Evolutionary conservation across 37 sponge, comb jelly and placozoan genomes (phyloP), one percentile per base, ranked within the genome.

Genomic region (Ephydatia muelleri): DNA sequence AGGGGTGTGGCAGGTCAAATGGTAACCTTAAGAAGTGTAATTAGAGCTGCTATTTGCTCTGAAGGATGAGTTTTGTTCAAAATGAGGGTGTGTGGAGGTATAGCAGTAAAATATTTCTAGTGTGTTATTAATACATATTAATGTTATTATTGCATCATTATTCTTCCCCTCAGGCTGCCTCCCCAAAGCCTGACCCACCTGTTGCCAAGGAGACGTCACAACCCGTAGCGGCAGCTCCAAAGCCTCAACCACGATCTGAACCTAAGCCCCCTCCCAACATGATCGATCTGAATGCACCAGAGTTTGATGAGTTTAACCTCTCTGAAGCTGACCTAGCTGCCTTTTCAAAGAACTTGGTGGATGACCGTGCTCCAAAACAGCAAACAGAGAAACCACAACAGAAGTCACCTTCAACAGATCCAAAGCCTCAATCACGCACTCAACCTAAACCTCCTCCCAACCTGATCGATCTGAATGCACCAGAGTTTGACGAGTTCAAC

Each of bases 401-500:
- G 23, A 5, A 5, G 11, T 74, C 75, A 3, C 74, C 34, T 29
- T 37, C 43, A 33, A 28, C 48, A 25, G 9, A 74, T 66, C 38
- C 77, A 13, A 78, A 87, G 28, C 83, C 88, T 34, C 64, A 33
- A 35, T 68, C 88, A 19, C 74, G 23, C 30, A 40, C 78, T 25
- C 83, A 78, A 34, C 83, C 83, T 1, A 67, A 68, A 26, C 40
- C 47, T 2, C 75, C 85, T 23, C 77, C 49, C 23, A 82, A 86
- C 5, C 9, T 78, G 14, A 91, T 91, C 38, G 80, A 86, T 64
- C 66, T 91, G 19, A 87, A 91, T 43, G 85, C 78, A 28, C 84
- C 83, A 5, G 87, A 86, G 34, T 86, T 86, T 79, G 87, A 86
- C 28, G 91, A 91, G 72, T 91, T 91, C 64, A 85, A 86, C 27